Base-by-base conservation (phyloP, 2,113 vertebrate genomes). In the Morone chrysops region DNA sequence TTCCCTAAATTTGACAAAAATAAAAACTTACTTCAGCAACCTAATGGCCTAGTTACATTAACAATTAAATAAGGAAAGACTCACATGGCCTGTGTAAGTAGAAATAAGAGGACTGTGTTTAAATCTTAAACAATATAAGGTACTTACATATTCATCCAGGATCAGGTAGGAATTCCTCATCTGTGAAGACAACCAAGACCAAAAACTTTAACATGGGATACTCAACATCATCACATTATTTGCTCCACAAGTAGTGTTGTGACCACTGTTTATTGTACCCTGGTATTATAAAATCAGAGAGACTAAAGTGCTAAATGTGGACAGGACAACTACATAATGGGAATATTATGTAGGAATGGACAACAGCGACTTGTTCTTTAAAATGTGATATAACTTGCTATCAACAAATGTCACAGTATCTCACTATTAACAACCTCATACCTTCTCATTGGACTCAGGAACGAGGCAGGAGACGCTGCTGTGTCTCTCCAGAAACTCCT, bases 151-250 rank as follows among this genome's bases (percentile, higher is more conserved):
- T 96, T 99, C 98, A 94, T 99, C 98, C 92, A 99, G 94, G 92
- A 99, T 97, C 68, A 99, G 95, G 82, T 99, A 99, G 25, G 98
- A 99, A 87, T 99, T 97, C 89, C 96, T 97, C 98, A 99, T 99
- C 98, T 99, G 94, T 75, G 90, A 94, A 78, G 70, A 68, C 13
- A 72, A 25, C 68, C 87, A 89, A 73, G 43, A 72, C 0, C 2
- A 72, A 31, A 79, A 10, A 41, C 14, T 18, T 48, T 0, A 75
- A 14, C 61, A 68, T 67, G 48, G 53, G 8, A 57, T 61, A 63
- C 2, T 2, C 1, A 50, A n/a, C 47, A 62, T 1, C 12, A 17
- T 47, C 18, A 9, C 48, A 47, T 25, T 68, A 40, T 45, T 72
- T 41, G 31, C 17, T 31, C 16, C 22, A 31, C 31, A 31, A 31